Evolutionary conservation across 2,888 invertebrate species (phyloP).

Genomic region (Lithosia quadra): DNA sequence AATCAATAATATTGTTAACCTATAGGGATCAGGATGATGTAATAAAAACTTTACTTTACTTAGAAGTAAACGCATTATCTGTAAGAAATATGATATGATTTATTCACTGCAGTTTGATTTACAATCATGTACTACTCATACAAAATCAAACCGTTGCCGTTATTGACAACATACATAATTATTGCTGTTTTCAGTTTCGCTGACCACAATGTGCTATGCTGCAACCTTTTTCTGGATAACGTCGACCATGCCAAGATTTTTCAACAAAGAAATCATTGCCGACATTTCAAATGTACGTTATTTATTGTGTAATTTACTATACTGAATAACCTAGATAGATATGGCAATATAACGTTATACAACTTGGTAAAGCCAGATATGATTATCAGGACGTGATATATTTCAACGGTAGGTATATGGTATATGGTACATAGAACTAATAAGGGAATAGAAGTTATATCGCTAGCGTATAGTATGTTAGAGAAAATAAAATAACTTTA

Average conservation of each 20-base stretch:
- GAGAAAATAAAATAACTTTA: no score
- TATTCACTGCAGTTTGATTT: neutral
- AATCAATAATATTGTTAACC: no score
- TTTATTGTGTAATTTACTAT: neutral
- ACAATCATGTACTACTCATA: neutral
- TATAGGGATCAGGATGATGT: no score
- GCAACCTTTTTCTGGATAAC: constrained; percentile 66
- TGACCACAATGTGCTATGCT: constrained; percentile 34
- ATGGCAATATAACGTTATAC: neutral
- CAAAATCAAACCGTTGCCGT: no score
- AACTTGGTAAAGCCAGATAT: neutral
- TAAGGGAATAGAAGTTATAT: no score
- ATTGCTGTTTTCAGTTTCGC: neutral
- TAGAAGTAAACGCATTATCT: neutral
- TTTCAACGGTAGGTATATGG: neutral
- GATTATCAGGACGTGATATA: neutral
- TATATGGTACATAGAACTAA: no score
- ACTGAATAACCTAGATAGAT: neutral
- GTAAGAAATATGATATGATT: neutral
- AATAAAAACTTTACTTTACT: neutral
- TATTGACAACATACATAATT: no score
- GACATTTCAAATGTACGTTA: constrained; percentile 57
- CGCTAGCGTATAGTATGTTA: no score
- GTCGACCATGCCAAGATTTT: constrained; percentile 61
- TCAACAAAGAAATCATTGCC: constrained; percentile 57